Base-by-base conservation (phyloP, 2,113 vertebrate species). In the Xerus inauris region DNA sequence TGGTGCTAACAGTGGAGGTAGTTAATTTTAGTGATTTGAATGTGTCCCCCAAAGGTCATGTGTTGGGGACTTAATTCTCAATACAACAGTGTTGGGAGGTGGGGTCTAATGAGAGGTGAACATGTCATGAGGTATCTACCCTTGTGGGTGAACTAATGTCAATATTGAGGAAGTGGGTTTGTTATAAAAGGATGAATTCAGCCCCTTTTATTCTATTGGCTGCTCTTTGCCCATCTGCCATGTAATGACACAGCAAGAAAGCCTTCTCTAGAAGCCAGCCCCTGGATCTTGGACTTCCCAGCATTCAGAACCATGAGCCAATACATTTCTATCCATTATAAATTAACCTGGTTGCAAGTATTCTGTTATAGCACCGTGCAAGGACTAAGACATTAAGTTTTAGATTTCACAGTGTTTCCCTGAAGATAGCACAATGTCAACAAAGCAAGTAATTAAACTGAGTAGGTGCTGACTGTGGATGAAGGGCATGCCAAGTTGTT, bases 391-490 rank as follows among this genome's bases (percentile, higher is more conserved):
- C 54, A 65, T 54, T 51, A 85, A 79, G 62, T 76, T 96, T 84
- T 67, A 73, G 24, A 35, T 82, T 96, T 95, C 67, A 47, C 75
- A 92, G 84, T 79, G 5, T 75, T 92, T 95, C 84, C 87, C 81
- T 72, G 38, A 92, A 88, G 84, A 79, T 42, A 79, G 47, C 54
- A n/a, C 73, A 90, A 73, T 89, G 85, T 96, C 90, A 92, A 85
- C 96, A 87, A 91, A 95, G 85, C 81, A 88, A 96, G 76, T 96
- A 87, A 97, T 97, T 94, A 94, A 94, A 79, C 67, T 22, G 19
- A 82, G 72, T 64, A 87, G 76, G 80, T 94, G 85, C 94, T 95
- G 95, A 97, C 87, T 91, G 13, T 47, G 81, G 87, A 62, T 40
- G 51, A 89, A 97, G 84, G 6, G 0, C 35, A 67, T 85, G 87